Evolutionary conservation across 2,888 invertebrate species (phyloP).

Genomic region (Trissolcus brochymenae): DNA sequence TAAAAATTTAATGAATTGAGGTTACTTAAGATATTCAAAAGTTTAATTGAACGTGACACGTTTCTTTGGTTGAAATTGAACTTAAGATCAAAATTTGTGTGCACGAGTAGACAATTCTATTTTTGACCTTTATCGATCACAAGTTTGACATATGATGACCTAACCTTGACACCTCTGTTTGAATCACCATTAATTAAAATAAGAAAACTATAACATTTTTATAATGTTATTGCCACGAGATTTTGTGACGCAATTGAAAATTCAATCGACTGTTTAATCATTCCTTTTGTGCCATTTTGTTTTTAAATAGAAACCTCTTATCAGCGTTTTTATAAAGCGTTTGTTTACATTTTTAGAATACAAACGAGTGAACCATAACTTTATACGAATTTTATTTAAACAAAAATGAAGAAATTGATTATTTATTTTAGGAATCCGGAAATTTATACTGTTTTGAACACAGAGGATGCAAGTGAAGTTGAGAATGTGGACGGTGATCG

Average conservation of each 20-base stretch:
- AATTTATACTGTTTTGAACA: constrained; percentile 65
- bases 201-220: not conserved
- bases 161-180: constrained; percentile 67
- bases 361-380: not conserved
- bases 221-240: not conserved
- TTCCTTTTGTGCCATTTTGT: not conserved
- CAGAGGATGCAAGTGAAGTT: constrained; percentile 77
- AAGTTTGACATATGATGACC: constrained; percentile 67
- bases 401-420: not conserved
- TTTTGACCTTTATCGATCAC: constrained; percentile 66
- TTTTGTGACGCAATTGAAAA: not conserved
- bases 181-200: constrained; percentile 25
- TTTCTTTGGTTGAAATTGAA: too few species aligned
- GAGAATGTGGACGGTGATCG: constrained; percentile 69
- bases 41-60: too few species aligned
- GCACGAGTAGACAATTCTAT: constrained; percentile 12
- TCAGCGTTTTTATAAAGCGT: not conserved
- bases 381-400: not conserved
- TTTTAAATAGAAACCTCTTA: not conserved
- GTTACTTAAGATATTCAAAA: not conserved
- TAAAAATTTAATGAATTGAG: not conserved
- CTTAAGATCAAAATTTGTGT: not conserved
- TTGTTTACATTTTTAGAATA: not conserved
- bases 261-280: too few species aligned
- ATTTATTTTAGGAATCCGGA: constrained; percentile 68